Percentiles rank a stretch among this genome's conserved stretches.
phyloP scores from a whole-genome alignment of 2,113 vertebrate genomes.

The Carettochelys insculpta region DNA sequence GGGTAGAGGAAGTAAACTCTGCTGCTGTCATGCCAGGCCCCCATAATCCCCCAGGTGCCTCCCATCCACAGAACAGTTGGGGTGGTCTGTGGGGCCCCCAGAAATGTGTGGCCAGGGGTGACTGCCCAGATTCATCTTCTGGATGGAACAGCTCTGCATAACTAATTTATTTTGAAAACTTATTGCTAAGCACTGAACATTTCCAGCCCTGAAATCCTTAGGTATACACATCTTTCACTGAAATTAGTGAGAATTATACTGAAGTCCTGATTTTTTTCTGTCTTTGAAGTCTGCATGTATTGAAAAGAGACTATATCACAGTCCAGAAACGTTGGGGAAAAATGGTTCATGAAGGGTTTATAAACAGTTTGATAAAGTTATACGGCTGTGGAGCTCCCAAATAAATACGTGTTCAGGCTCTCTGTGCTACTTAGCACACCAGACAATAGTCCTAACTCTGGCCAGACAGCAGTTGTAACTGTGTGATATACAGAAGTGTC shows the following conservation, averaged over 20 bases:
- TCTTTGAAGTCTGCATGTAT: background rate
- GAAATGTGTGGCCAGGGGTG: too few species aligned
- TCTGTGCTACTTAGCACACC: background rate
- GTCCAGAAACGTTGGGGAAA: background rate
- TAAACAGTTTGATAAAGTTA: background rate
- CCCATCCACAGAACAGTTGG: too few species aligned
- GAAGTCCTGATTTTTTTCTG: background rate
- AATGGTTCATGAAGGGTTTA: background rate
- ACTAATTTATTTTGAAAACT: background rate
- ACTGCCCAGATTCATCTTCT: too few species aligned
- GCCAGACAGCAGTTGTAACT: background rate
- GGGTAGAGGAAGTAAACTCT: too few species aligned
- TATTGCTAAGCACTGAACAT: background rate
- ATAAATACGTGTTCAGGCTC: background rate
- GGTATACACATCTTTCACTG: background rate
- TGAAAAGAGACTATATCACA: background rate
- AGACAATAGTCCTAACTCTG: background rate
- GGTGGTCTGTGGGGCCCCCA: too few species aligned
- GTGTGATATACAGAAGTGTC: background rate
- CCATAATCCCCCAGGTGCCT: too few species aligned
- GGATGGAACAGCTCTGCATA: too few species aligned
- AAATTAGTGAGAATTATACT: background rate
- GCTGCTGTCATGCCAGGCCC: too few species aligned
- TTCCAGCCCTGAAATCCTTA: background rate
- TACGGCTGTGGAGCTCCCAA: background rate